A percentile compares a stretch with the other conserved stretches of the same genome.
These are phyloP conservation scores for Macrosiphum euphorbiae DNA, from an alignment of 2,888 invertebrate genomes.

Conservation along the genomic window DNA sequence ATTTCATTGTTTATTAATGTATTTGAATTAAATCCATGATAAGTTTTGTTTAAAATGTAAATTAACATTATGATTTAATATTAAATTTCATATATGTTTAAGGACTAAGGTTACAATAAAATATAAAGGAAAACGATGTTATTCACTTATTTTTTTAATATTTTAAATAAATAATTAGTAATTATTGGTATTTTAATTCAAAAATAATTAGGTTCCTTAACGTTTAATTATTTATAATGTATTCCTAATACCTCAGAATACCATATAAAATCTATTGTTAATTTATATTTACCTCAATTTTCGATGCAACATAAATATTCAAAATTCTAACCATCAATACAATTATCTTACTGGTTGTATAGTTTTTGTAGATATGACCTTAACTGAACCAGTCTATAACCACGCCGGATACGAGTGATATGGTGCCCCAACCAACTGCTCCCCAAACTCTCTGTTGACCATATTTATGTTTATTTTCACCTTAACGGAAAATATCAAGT, in stretches of 20 bases:
- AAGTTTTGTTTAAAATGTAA: too few relatives aligned
- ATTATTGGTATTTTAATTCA: too few relatives aligned
- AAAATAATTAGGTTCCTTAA: too few relatives aligned
- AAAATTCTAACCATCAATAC: background rate
- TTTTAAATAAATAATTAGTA: too few relatives aligned
- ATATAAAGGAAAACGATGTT: too few relatives aligned
- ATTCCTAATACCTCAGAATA: background rate
- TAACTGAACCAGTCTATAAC: constrained; percentile 58
- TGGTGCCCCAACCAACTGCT: constrained; percentile 62
- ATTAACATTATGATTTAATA: too few relatives aligned
- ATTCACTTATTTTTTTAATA: too few relatives aligned
- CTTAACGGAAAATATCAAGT: constrained; percentile 6
- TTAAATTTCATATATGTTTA: too few relatives aligned
- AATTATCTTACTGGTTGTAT: background rate
- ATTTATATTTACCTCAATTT: background rate
- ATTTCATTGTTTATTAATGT: too few relatives aligned
- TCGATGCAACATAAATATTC: background rate
- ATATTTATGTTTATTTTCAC: constrained; percentile 56
- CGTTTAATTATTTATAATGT: background rate
- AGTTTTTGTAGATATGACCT: constrained; percentile 56
- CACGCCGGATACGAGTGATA: constrained; percentile 38
- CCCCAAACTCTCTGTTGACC: constrained; percentile 64
- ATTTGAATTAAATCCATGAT: too few relatives aligned
- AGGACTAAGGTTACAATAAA: too few relatives aligned
- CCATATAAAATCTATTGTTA: background rate